phyloP scores from a whole-genome alignment of 1,140 invertebrate genomes.

The Dinoponera quadriceps region DNA sequence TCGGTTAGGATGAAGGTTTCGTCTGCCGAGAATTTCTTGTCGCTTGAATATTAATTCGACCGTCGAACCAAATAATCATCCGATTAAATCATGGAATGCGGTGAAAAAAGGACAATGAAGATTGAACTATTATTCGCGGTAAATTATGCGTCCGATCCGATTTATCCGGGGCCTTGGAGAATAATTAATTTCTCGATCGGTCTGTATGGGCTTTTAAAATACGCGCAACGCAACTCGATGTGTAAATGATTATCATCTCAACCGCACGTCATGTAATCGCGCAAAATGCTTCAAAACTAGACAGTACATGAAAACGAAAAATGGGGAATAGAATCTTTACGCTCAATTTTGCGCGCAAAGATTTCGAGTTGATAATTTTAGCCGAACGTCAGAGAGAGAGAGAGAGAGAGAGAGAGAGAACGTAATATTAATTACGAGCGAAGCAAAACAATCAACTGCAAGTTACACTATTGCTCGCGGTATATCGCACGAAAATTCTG shows the following conservation, averaged over 20 bases:
- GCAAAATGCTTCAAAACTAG: no score
- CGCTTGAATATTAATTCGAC: conserved; percentile 69
- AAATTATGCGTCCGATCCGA: conserved; percentile 62
- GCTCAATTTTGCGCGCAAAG: conserved; percentile 2
- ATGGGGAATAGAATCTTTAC: no score
- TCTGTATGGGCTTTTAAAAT: conserved; percentile 12
- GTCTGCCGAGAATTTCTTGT: conserved; percentile 42
- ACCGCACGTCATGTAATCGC: no score
- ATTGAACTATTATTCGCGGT: conserved; percentile 68
- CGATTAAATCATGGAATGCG: conserved; percentile 60
- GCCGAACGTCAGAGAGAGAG: conserved; percentile 22
- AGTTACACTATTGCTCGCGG: conserved; percentile 39
- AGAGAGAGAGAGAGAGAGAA: no score
- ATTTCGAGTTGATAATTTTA: conserved; percentile 40
- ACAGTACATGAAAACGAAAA: no score
- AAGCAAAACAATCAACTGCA: conserved; percentile 55
- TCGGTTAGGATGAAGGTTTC: conserved; percentile 41
- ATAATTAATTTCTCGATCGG: conserved; percentile 65
- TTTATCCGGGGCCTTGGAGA: conserved; percentile 54
- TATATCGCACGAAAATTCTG: conserved; percentile 35
- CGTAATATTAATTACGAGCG: conserved; percentile 47
- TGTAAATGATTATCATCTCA: not conserved
- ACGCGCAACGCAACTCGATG: no score
- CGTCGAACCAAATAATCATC: conserved; percentile 67
- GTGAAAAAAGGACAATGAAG: conserved; percentile 54